A percentile compares a stretch with the other conserved stretches of the same genome.
These are phyloP conservation scores for Salvelinus sp. DNA, from an alignment of 2,113 vertebrate genomes.

Conservation along the genomic window DNA sequence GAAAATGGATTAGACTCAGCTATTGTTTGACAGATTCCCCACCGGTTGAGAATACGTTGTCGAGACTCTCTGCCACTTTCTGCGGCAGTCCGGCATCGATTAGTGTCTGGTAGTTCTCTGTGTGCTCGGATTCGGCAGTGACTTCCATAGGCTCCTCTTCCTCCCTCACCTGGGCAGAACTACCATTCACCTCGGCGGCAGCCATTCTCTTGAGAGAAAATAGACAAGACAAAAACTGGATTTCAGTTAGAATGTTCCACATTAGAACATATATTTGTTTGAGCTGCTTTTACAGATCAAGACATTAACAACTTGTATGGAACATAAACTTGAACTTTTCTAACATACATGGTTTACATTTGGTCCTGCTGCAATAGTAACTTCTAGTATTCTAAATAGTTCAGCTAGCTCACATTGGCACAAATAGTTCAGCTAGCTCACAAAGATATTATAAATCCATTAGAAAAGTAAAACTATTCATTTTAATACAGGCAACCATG, in stretches of 20 bases:
- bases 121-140: conserved; percentile 79
- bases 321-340: no score
- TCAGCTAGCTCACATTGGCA: no score
- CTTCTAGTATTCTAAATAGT: no score
- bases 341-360: no score
- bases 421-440: no score
- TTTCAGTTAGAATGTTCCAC: neutral
- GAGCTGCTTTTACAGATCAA: no score
- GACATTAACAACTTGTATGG: no score
- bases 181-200: conserved; percentile 98
- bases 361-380: no score
- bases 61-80: conserved; percentile 96
- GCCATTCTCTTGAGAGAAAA: conserved; percentile 81
- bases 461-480: no score
- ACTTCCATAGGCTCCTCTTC: conserved; percentile 97
- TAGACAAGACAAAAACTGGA: neutral
- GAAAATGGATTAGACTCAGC: neutral
- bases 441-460: no score
- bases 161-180: conserved; percentile 90
- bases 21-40: conserved; percentile 34
- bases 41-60: conserved; percentile 99
- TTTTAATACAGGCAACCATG: neutral
- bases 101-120: conserved; percentile 95
- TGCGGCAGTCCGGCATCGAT: conserved; percentile 93
- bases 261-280: neutral